Conservation (phyloP, 2,797 vertebrate species). For the Sebastes steindachneri region DNA sequence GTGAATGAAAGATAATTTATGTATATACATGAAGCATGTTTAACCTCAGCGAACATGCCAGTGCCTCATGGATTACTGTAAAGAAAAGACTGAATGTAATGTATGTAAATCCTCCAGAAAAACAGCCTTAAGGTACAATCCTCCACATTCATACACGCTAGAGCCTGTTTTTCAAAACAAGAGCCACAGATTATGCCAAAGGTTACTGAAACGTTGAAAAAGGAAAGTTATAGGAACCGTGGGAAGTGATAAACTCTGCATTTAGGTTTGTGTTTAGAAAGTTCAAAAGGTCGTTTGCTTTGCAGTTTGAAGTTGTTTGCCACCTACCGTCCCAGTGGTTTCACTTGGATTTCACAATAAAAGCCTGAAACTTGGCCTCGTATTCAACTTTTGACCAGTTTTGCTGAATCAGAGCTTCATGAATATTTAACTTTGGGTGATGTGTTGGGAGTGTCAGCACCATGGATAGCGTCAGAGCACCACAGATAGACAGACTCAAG, state of each 20-base stretch:
- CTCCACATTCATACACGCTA: background rate
- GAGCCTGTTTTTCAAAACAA: background rate
- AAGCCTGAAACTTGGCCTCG: background rate
- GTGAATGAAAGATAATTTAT: background rate
- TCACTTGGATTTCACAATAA: background rate
- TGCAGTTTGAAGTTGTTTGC: background rate
- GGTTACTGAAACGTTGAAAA: background rate
- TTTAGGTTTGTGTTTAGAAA: background rate
- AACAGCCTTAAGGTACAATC: constrained; percentile 13
- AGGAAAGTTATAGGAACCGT: fast-evolving
- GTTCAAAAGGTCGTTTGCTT: background rate
- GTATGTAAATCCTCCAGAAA: constrained; percentile 32
- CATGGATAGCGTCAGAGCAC: constrained; percentile 22
- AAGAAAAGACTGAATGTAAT: background rate
- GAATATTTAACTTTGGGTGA: background rate
- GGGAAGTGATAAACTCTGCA: background rate
- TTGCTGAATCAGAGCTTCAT: background rate
- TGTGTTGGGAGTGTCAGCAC: constrained; percentile 27
- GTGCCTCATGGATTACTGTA: background rate
- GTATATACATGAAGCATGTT: background rate
- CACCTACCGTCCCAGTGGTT: background rate
- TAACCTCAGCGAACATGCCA: background rate
- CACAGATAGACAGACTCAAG: background rate
- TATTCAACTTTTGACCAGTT: background rate
- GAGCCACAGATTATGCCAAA: background rate